A percentile compares a stretch with the other conserved stretches of the same genome.
Conservation (phyloP, 2,113 vertebrate species). For the Xiphias gladius region DNA sequence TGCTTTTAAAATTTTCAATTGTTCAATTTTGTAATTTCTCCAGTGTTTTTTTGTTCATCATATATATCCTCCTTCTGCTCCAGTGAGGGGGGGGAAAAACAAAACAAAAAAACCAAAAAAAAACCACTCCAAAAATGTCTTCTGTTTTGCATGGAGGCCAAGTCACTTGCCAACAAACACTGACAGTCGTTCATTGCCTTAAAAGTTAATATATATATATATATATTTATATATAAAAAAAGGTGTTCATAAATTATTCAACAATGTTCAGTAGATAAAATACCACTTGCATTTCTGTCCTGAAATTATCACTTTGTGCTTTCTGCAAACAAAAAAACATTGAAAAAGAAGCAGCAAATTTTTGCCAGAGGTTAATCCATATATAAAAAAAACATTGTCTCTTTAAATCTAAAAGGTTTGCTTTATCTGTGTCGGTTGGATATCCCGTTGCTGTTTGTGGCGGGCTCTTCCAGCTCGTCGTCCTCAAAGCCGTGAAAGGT, state of each 20-base stretch:
- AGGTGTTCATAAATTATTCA: conserved; percentile 83
- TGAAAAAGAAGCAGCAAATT: conserved; percentile 85
- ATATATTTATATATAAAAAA: conserved; percentile 70
- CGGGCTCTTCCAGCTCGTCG: conserved; percentile 94
- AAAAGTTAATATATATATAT: conserved; percentile 74
- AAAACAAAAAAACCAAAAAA: conserved; percentile 16
- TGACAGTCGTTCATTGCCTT: conserved; percentile 69
- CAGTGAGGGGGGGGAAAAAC: conserved; percentile 40
- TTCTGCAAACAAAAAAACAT: conserved; percentile 80
- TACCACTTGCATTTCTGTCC: conserved; percentile 80
- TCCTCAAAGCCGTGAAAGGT: conserved; percentile 99
- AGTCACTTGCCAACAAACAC: conserved; percentile 63
- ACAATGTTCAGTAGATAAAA: conserved; percentile 84
- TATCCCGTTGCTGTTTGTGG: conserved; percentile 88
- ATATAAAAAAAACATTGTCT: conserved; percentile 66
- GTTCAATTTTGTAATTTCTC: conserved; percentile 60
- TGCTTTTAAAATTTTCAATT: conserved; percentile 56
- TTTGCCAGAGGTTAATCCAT: conserved; percentile 82
- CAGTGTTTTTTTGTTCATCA: conserved; percentile 80
- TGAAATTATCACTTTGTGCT: conserved; percentile 84
- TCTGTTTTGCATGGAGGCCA: conserved; percentile 61
- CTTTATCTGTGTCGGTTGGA: conserved; percentile 92
- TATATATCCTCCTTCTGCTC: conserved; percentile 70
- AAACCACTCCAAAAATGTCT: conserved; percentile 51
- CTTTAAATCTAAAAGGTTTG: conserved; percentile 55